Evolutionary conservation across 2,888 invertebrate species (phyloP), one percentile per base, ranked within the genome.

Genomic region (Chymomyza fuscimana): DNA sequence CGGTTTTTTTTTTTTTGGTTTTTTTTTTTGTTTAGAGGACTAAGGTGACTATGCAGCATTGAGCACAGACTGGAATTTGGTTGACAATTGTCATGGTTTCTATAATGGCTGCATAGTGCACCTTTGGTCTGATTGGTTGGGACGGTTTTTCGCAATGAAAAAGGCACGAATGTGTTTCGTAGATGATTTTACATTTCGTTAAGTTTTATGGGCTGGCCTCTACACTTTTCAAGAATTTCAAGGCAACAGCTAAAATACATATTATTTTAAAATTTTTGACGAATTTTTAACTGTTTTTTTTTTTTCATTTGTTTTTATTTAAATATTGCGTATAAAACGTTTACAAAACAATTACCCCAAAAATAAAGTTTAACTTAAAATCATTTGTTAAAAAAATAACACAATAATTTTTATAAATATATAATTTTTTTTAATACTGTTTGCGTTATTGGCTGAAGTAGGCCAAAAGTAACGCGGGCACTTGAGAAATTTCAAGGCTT

Each of bases 121-220:
- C 63, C 69, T 62, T 75, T 36, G 69, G 63, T 46, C 64, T 68
- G 54, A 52, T 64, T 72, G 73, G 76, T 77, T 67, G 80, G 89
- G 88, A 88, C 89, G 87, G 87, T 88, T 87, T 87, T 84, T 86
- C 78, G 76, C 84, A 89, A 86, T 88, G 78, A 81, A 88, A 89
- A 88, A 89, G 89, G 87, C 89, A 88, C 87, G 88, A 89, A 84
- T 81, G 88, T 89, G 89, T 86, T 70, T 68, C 69, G 56, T 78
- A 71, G 74, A 69, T 77, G 52, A 63, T 63, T 65, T 72, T 73
- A 71, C 68, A 72, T 75, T 74, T 70, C 74, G 73, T 70, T 74
- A 62, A 61, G 40, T 40, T 7, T 16, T n/a, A 66, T 77, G 69
- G 59, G 52, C 60, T 25, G 67, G 60, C 15, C 67, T 70, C 71